Evolutionary conservation across 2,113 vertebrate species (phyloP).

Genomic region (Sapayoa aenigma): DNA sequence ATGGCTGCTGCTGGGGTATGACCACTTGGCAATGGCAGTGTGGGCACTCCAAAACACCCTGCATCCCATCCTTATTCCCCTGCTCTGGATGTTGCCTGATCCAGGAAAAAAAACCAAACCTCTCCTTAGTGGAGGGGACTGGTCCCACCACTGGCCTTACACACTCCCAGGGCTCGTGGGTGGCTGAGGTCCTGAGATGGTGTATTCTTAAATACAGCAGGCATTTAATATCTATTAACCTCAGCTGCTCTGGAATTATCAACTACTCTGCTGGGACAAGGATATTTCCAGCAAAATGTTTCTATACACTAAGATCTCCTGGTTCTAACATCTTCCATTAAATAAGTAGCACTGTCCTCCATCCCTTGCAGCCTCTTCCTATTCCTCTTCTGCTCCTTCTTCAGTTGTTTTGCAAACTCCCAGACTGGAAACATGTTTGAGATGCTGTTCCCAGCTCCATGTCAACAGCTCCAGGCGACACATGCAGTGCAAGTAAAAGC

Average conservation of each 20-base stretch:
- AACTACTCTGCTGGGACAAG: not conserved
- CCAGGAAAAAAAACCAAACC: not conserved
- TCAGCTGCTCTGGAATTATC: not conserved
- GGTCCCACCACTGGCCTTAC: not conserved
- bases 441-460: not conserved
- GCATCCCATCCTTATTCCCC: not conserved
- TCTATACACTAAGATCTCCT: too few species aligned
- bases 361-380: not conserved
- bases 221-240: not conserved
- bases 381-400: not conserved
- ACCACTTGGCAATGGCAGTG: not conserved
- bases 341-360: rapidly evolving
- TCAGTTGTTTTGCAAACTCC: not conserved
- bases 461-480: not conserved
- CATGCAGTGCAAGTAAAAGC: not conserved
- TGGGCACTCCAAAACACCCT: not conserved
- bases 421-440: not conserved
- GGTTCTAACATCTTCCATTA: not conserved
- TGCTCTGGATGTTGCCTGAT: not conserved
- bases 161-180: not conserved
- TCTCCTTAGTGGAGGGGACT: not conserved
- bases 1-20: not conserved
- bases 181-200: not conserved
- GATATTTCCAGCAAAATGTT: not conserved
- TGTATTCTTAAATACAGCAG: not conserved